phyloP scores from a whole-genome alignment of 2,797 vertebrate genomes.

The Microcaecilia unicolor region DNA sequence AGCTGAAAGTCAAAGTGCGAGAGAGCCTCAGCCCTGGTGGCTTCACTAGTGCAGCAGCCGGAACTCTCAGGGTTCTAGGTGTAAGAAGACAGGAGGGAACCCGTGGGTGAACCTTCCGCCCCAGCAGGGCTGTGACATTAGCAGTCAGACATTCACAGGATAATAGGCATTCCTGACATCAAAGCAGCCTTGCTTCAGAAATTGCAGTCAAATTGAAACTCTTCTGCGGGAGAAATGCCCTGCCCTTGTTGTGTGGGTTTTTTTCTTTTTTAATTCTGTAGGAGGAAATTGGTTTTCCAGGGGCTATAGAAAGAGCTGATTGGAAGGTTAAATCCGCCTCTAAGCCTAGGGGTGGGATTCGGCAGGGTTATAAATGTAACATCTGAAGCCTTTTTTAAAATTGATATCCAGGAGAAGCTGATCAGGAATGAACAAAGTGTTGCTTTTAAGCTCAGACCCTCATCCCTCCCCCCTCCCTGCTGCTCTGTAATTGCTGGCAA shows the following conservation, averaged over 20 bases:
- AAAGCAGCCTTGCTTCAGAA: constrained; percentile 62
- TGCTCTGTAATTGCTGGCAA: constrained; percentile 71
- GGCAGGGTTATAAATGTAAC: constrained; percentile 49
- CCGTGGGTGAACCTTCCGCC: constrained; percentile 4
- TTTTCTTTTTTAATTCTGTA: constrained; percentile 47
- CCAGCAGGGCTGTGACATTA: constrained; percentile 48
- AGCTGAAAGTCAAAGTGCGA: no score
- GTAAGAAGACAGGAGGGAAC: background rate
- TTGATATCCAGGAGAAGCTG: constrained; percentile 64
- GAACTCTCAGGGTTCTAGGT: no score
- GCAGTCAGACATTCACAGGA: constrained; percentile 32
- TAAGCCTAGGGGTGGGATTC: constrained; percentile 60
- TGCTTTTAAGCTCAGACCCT: constrained; percentile 64
- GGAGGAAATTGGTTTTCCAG: constrained; percentile 65
- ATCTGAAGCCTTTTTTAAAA: constrained; percentile 61
- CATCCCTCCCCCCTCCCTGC: constrained; percentile 53
- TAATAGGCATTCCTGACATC: constrained; percentile 57
- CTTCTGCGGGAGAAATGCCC: constrained; percentile 48
- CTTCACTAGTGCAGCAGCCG: no score
- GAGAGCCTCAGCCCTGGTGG: no score
- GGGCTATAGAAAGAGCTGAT: constrained; percentile 52
- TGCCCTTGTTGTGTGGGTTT: constrained; percentile 44
- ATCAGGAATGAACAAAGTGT: constrained; percentile 73
- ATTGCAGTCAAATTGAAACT: constrained; percentile 65
- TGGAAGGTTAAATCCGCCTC: constrained; percentile 60